Base-by-base conservation (phyloP, 35 echinoderm and acorn worm species). In the Hemicentrotus pulcherrimus region DNA sequence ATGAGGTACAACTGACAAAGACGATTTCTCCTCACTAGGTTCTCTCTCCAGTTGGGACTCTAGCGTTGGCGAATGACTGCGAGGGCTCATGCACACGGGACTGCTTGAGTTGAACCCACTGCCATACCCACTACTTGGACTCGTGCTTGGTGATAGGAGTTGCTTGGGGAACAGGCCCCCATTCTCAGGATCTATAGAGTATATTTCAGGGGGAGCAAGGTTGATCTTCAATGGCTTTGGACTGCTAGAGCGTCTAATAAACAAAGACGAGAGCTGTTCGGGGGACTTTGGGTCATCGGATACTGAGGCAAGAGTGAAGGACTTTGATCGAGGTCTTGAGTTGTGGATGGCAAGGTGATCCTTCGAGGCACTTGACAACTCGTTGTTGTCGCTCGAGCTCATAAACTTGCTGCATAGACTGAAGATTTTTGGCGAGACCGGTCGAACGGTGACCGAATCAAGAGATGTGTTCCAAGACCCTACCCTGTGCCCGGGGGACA, bases 91-190 rank as follows among this genome's bases (percentile, higher is more conserved):
- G 88, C 93, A 97, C 32, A 95, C 94, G 2, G 97, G 97, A 95
- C 97, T 98, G 86, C 96, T 97, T 46, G 94, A 98, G 50, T 96
- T 95, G 91, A 97, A 96, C 31, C 97, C 97, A 96, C 97, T 98
- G 32, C 96, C 96, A 95, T 98, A 98, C 47, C 96, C 97, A 91
- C 97, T 98, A 59, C 97, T 97, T 46, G 96, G 97, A 95, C 97
- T 98, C 22, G 95, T 97, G 47, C 95, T 94, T 7, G 97, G 96
- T 47, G 96, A 97, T 16, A 91, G 70, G 78, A 92, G 71, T 31
- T 95, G 55, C 60, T 97, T 97, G 48, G 87, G 61, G 35, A 86
- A 5, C 91, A 86, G 46, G 7, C 32, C 78, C 14, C 95, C 78
- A 28, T 45, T 94, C 47, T 95, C 71, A 7, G 46, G 78, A n/a